Evolutionary conservation across 2,888 invertebrate genomes (phyloP), one percentile per base, ranked within the genome.

Genomic region (Mythimna albipuncta): DNA sequence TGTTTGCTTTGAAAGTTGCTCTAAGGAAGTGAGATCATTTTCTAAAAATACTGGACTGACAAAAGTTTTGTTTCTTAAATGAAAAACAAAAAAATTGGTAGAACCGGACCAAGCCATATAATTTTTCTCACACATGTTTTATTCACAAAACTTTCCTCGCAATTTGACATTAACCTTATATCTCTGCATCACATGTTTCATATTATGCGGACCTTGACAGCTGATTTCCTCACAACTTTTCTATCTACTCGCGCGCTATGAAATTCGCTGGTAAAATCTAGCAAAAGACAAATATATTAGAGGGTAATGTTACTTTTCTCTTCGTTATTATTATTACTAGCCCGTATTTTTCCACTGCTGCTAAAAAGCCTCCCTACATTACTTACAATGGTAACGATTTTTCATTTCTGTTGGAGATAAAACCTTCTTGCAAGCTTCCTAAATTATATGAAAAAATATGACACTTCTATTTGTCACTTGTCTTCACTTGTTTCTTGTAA

Each of bases 1-100:
- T 75, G 57, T 77, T 81, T 52, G 38, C 64, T 61, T 75, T 32
- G 1, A 54, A 62, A 75, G 52, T 67, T 77, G 41, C 3, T 32
- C 0, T 13, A 2, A 38, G 0, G n/a, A 21, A 47, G 19, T 41
- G 11, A 65, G 35, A 44, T 38, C 6, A 55, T 50, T 41, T 59
- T 44, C 13, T 61, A 38, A 52, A 75, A 73, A 52, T 4, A 35
- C 9, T 38, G n/a, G 9, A 6, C 4, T 5, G 10, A 3, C 21
- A 44, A 35, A 26, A 55, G 21, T 61, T 38, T 32, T 32, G 13
- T 59, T 61, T n/a, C n/a, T 58, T 35, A 32, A 59, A n/a, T 38
- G 11, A 3, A 19, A 57, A 59, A 32, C 32, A 32, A 38, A 26
- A 21, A 26, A 26, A 57, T 21, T 21, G 3, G 10, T 52, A 2